Base-by-base conservation (phyloP, 2,888 invertebrate species). In the Agonopterix arenella region DNA sequence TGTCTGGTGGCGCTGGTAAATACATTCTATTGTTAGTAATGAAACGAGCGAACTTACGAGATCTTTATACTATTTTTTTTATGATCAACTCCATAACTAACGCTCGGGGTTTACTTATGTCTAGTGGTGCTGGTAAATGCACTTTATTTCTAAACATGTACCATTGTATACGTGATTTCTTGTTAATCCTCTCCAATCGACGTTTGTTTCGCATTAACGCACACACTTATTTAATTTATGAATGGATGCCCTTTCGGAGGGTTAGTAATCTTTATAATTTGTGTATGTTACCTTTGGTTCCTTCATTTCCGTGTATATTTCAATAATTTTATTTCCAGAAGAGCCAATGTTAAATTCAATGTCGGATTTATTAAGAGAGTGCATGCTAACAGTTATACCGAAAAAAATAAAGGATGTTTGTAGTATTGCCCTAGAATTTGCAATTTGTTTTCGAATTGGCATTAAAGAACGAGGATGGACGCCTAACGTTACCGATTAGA, bases 1-100 rank as follows among this genome's bases (percentile, higher is more conserved):
- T 41, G 41, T 59, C 69, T 5, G 55, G 56, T 46, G 71, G 68
- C 4, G 75, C 70, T 56, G 73, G 74, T 74, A 65, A 40, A n/a
- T 10, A 9, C n/a, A 40, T n/a, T 40, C 2, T 18, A 18, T 18
- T 18, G 18, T 18, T 18, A 18, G 18, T 38, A 38, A 10, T 8
- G 9, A 2, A 38, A 38, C 2, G 9, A n/a, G n/a, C n/a, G n/a
- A n/a, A n/a, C 5, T 37, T 37, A 37, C 37, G 10, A 8, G 8
- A 37, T 37, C 10, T 37, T 37, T 8, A 37, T 8, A 8, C 10
- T 1, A 8, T 2, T 2, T 37, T 37, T n/a, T 37, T 9, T 10
- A 8, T 37, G 37, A 8, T 9, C 37, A 8, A 37, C 8, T 9
- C 2, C 8, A 9, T 9, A 10, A 10, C 8, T 37, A 37, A 37